Evolutionary conservation across 1,140 invertebrate genomes (phyloP), one percentile per base, ranked within the genome.

Genomic region (Diploscapter pachys): DNA sequence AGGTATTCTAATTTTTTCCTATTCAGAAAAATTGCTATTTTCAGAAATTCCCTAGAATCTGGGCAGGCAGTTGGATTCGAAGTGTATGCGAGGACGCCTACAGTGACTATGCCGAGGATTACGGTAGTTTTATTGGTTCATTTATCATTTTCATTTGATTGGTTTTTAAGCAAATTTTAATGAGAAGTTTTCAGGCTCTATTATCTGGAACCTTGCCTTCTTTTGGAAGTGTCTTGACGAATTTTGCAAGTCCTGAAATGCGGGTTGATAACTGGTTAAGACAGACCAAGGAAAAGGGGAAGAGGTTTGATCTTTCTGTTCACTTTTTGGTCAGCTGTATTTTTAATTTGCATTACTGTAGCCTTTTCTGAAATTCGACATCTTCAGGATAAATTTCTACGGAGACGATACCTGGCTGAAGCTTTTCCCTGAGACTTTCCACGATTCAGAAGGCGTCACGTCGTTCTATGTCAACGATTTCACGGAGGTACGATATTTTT

Each of bases 381-480:
- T 74, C 4, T 56, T 67, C 11, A 69, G 50, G 5, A 4, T 48
- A 13, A 8, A 51, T 5, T 95, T 98, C 88, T 98, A 93, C 86
- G 96, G 96, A 0, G 95, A 98, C 88, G 92, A 97, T 80, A 98
- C 94, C 4, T 99, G 96, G 96, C 82, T 94, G 0, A 90, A 91
- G 80, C 88, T 98, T 55, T 98, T 96, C 88, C 89, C 93, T 1
- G 57, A 71, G 13, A 87, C 90, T 63, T 97, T 97, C 88, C 65
- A 72, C 50, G 71, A 89, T 76, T 87, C 86, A 69, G 93, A 95
- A 80, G 93, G 92, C 11, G 96, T 93, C 50, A 91, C 90, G 0
- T 98, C 95, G 0, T 98, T 98, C 87, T 95, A 91, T 87, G 95
- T 98, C 5, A 91, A 90, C 52, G 96, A 99, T 89, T 98, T 92